Evolutionary conservation across 2,113 vertebrate genomes (phyloP), one percentile per base, ranked within the genome.

Genomic region (Promerops cafer): DNA sequence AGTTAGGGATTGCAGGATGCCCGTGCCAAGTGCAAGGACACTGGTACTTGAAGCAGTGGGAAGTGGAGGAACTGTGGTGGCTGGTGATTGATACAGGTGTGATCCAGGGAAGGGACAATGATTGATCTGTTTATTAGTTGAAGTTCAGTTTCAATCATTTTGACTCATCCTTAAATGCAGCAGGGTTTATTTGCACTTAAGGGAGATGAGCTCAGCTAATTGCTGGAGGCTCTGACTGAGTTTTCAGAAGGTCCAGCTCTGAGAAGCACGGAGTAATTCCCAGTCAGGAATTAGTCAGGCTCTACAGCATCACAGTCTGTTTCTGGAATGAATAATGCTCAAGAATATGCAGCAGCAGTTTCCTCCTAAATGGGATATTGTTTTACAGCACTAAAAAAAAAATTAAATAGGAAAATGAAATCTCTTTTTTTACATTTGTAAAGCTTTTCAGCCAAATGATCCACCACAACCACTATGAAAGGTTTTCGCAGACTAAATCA

Each of bases 121-220:
- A 97, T 75, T 56, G 74, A 94, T 96, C 45, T 94, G 89, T 93
- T 94, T 94, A 87, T 92, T 87, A 60, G 60, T 31, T 96, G 72
- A 79, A 79, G 74, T 76, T 94, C 74, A 33, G 83, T 71, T 89
- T 71, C 84, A 70, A n/a, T 53, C 61, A 30, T 24, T 93, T 91
- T 60, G 61, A 64, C 78, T 84, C 57, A 59, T 47, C 70, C 82
- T 80, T 87, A 87, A 87, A 82, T 15, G 18, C 77, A 64, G 47
- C 68, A 60, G 61, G 61, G 44, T 72, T 93, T 80, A 45, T 57
- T 83, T 86, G 68, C 56, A 47, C 83, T 57, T 57, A 39, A 56
- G 86, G 70, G 77, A 91, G 45, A 68, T 1, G 0, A 65, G 91
- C 84, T 94, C 65, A 54, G 74, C 70, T 89, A 40, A 75, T 79